Evolutionary conservation across 2,797 vertebrate genomes (phyloP), one percentile per base, ranked within the genome.

Genomic region (Molothrus ater): DNA sequence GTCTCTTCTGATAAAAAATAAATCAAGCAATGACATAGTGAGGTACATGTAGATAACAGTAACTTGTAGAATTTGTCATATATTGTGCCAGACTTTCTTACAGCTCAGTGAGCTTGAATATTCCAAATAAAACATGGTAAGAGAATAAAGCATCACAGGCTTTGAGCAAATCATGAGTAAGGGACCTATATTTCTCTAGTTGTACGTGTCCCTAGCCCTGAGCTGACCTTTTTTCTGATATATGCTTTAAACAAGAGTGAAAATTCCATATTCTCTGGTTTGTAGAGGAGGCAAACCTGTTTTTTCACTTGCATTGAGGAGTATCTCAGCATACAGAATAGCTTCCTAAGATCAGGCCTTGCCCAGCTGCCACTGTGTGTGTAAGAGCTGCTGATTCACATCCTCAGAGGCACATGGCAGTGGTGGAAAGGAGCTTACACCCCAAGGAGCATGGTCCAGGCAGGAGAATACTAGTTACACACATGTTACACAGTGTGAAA

Each of bases 1-100:
- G 16, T 34, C 20, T 76, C 56, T 80, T 85, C 64, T 88, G 31
- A 48, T 93, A 45, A 95, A 86, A 92, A 78, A 78, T 50, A 78
- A 59, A 76, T 70, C 51, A 84, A 74, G 47, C 51, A 70, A 64
- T 63, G 17, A 26, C 42, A 11, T 17, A 40, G 32, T 34, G 59
- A 91, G 11, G 17, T 86, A 19, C 21, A 22, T 32, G 45, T n/a
- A 70, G 29, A 15, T 31, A 38, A 59, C 26, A 53, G 14, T 51
- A 75, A 66, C 83, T 68, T 75, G 50, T 13, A 65, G 54, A 54
- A 72, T 57, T 28, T n/a, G 22, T 31, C 66, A 43, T 69, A 21
- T 53, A 38, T 54, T 48, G 17, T 79, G 28, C 47, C n/a, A 59
- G 50, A 32, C 29, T 16, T 73, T 80, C 32, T 42, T 68, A 65